Evolutionary conservation across 2,113 vertebrate genomes (phyloP).

Genomic region (Oenanthe oenanthe): DNA sequence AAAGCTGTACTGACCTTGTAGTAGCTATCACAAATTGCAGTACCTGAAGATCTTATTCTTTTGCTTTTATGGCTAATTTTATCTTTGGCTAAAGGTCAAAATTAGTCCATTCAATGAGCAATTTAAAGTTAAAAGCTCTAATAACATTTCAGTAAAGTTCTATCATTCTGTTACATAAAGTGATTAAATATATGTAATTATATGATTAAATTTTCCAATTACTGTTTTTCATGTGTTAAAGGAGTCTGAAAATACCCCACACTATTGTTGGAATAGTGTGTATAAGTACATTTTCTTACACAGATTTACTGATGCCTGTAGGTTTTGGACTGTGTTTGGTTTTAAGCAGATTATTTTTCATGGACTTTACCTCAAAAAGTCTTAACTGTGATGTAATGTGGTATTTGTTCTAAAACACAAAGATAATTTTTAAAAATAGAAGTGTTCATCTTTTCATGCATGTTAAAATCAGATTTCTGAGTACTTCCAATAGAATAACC

Average conservation of each 20-base stretch:
- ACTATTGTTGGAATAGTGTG: neutral
- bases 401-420: neutral
- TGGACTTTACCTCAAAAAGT: neutral
- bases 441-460: neutral
- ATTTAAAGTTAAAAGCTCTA: conserved; percentile 30
- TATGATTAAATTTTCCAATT: neutral
- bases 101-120: neutral
- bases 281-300: neutral
- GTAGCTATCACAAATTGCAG: neutral
- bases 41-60: conserved; percentile 16
- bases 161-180: neutral
- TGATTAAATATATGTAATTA: neutral
- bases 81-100: conserved; percentile 11
- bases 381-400: neutral
- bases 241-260: neutral
- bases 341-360: neutral
- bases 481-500: neutral
- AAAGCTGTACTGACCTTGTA: neutral
- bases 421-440: neutral
- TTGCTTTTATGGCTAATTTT: conserved; percentile 29
- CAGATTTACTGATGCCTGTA: neutral
- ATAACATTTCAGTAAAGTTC: neutral
- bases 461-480: neutral
- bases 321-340: neutral
- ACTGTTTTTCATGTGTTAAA: neutral